Evolutionary conservation across 1,140 invertebrate species (phyloP), one percentile per base, ranked within the genome.

Genomic region (Danaus plexippus): DNA sequence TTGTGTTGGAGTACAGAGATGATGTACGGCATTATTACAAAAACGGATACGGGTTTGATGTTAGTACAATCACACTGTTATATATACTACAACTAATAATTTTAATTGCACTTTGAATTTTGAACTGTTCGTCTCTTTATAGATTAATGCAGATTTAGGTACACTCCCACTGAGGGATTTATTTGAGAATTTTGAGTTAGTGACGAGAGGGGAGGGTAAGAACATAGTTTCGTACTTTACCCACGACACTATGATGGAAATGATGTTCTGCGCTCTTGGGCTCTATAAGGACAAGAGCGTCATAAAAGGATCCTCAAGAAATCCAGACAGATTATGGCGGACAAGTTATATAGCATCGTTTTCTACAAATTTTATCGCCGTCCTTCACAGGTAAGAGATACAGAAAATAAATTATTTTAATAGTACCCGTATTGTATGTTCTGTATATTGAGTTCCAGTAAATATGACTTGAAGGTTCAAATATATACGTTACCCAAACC

Each of bases 1-100:
- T 90, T 51, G 69, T 94, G 1, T 52, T 96, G 54, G 94, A 96
- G 73, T 97, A 95, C 71, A 82, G 87, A 9, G 91, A 94, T 70
- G 95, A 97, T 84, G 80, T 96, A 2, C 87, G 92, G 66, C 91
- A 93, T 74, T 96, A 92, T 43, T 67, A 85, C 47, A 77, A 69
- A 18, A 83, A 82, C 48, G 78, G 77, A 7, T 82, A 85, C 58
- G 80, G 75, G 2, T 82, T 73, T 18, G 62, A 60, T 69, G 80
- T 85, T 57, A 71, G 67, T 55, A 43, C 22, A 32, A 32, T 32
- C 22, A 32, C 22, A 32, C 7, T 32, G 22, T 8, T 32, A 32
- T 32, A 32, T 32, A 7, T 32, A 32, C 5, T 32, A 22, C 18
- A 2, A 2, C 6, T 32, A 32, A 3, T 3, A 32, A 32, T 32